Conservation (phyloP, 2,113 vertebrate species). For the Pardalotus punctatus region DNA sequence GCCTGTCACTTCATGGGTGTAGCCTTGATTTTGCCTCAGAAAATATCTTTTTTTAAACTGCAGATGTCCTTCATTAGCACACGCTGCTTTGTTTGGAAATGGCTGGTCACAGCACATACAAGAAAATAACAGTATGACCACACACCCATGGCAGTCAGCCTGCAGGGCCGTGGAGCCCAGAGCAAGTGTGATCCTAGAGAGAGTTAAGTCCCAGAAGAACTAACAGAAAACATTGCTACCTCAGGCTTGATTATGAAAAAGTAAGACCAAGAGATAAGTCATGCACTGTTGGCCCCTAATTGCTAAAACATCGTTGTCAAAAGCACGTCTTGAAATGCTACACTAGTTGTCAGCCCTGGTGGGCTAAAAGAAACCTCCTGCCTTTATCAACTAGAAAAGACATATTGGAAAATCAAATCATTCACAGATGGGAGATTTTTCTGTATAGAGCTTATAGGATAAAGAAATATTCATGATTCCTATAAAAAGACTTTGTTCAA, state of each 20-base stretch:
- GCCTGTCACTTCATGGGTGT: neutral
- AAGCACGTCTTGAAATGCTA: constrained; percentile 4
- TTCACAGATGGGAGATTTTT: constrained; percentile 45
- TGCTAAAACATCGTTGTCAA: neutral
- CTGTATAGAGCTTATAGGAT: neutral
- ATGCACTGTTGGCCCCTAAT: neutral
- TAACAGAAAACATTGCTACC: neutral
- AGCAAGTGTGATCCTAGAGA: neutral
- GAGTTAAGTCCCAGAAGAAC: neutral
- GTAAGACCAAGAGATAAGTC: constrained; percentile 3
- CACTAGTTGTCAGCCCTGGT: neutral
- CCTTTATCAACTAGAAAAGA: neutral
- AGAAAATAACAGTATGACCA: neutral
- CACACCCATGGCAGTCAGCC: neutral
- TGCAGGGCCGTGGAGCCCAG: neutral
- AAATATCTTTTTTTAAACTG: constrained; percentile 46
- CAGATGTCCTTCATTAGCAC: constrained; percentile 47
- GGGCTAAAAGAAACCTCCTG: neutral
- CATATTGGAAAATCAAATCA: constrained; percentile 47
- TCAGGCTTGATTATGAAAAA: neutral
- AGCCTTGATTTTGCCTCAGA: constrained; percentile 17
- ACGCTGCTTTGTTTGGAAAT: neutral
- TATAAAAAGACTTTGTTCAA: constrained; percentile 39
- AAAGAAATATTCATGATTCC: constrained; percentile 34
- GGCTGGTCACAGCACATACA: neutral